A percentile compares a stretch with the other conserved stretches of the same genome.
Evolutionary conservation across 2,113 vertebrate species (phyloP).

Genomic region (Oxygymnocypris stewartii): DNA sequence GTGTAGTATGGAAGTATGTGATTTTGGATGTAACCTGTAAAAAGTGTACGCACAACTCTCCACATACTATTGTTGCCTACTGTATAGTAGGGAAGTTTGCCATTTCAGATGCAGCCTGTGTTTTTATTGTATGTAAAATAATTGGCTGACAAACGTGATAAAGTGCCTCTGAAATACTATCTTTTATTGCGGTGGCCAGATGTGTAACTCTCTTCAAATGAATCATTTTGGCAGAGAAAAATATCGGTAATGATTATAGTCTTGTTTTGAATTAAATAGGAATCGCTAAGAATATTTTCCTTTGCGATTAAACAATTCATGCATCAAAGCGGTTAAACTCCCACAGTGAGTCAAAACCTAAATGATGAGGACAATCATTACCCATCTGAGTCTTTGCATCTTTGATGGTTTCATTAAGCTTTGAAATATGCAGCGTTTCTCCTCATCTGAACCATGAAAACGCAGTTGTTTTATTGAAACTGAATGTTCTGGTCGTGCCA

Average conservation of each 20-base stretch:
- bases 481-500: slow-evolving; percentile 10
- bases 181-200: background rate
- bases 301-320: background rate
- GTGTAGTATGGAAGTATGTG: background rate
- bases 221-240: background rate
- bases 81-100: background rate
- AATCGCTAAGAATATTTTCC: background rate
- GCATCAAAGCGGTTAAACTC: slow-evolving; percentile 26
- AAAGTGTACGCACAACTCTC: too few relatives aligned
- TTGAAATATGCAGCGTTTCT: slow-evolving; percentile 25
- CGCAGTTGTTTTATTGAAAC: slow-evolving; percentile 36
- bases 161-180: background rate
- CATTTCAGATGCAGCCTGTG: background rate
- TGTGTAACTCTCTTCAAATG: slow-evolving; percentile 4
- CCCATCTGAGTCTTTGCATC: background rate
- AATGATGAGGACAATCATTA: slow-evolving; percentile 37
- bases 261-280: background rate
- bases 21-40: background rate
- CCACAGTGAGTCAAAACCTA: background rate
- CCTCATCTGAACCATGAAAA: slow-evolving; percentile 43
- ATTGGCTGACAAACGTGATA: background rate
- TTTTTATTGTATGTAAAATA: slow-evolving; percentile 2
- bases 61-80: background rate
- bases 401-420: slow-evolving; percentile 45
- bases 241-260: background rate